Evolutionary conservation across 2,888 invertebrate genomes (phyloP).

Genomic region (Thalpophila matura): DNA sequence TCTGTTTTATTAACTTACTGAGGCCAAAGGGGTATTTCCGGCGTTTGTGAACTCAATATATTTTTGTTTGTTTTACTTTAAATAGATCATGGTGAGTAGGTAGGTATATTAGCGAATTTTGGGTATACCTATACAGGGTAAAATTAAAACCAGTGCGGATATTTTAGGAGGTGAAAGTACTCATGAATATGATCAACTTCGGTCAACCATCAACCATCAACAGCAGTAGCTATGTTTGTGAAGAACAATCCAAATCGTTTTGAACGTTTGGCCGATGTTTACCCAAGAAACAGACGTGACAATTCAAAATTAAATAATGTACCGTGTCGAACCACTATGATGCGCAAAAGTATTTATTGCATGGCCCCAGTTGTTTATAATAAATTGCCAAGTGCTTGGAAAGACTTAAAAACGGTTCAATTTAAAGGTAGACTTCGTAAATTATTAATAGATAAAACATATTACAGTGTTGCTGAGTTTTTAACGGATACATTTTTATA

Average conservation of each 20-base stretch:
- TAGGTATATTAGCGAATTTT: no score
- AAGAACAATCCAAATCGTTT: not conserved
- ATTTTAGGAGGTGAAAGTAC: no score
- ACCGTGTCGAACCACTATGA: not conserved
- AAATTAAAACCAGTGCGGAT: no score
- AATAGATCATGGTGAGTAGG: no score
- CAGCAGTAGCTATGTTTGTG: not conserved
- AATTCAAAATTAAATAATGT: not conserved
- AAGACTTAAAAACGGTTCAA: not conserved
- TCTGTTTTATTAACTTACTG: slow-evolving; percentile 53
- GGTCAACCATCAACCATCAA: no score
- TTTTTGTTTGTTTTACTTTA: slow-evolving; percentile 24
- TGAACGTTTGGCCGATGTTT: not conserved
- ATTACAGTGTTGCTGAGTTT: not conserved
- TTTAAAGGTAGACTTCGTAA: not conserved
- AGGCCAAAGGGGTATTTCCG: slow-evolving; percentile 33
- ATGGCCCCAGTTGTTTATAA: slow-evolving; percentile 9
- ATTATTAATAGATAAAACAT: not conserved
- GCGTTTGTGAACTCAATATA: slow-evolving; percentile 17
- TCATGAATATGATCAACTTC: no score
- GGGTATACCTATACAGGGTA: no score
- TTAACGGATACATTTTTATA: not conserved
- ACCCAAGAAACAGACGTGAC: slow-evolving; percentile 1
- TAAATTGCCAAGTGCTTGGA: slow-evolving; percentile 16
- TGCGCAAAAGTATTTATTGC: slow-evolving; percentile 5